A percentile compares a stretch with the other conserved stretches of the same genome.
These are phyloP conservation scores for Ashinkailepas kermadecensis DNA, from an alignment of 2,888 invertebrate genomes.

Conservation along the genomic window DNA sequence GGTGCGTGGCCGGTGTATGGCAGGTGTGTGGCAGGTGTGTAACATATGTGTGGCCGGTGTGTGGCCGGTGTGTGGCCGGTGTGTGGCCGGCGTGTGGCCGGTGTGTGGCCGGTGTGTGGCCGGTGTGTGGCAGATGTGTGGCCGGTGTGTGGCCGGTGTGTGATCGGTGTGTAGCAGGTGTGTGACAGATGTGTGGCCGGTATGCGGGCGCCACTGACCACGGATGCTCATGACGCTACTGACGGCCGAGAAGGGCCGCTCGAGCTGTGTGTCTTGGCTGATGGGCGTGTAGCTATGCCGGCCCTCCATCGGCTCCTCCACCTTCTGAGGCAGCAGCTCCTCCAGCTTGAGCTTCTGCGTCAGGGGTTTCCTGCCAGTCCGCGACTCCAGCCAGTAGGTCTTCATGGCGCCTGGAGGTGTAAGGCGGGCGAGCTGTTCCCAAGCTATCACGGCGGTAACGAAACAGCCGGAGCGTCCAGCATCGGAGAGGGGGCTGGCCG, in stretches of 20 bases:
- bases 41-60: neutral
- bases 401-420: conserved; percentile 62
- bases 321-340: neutral
- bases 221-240: neutral
- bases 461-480: no score
- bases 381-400: conserved; percentile 66
- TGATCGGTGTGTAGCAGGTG: neutral
- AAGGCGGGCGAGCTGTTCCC: no score
- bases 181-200: neutral
- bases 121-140: neutral
- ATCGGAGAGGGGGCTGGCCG: no score
- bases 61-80: neutral
- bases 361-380: conserved; percentile 28
- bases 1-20: neutral
- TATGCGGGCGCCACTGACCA: neutral
- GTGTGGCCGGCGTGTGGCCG: neutral
- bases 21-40: neutral
- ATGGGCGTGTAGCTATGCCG: conserved; percentile 7
- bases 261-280: neutral
- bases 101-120: no score
- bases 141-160: neutral
- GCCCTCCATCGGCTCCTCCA: neutral
- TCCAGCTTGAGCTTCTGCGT: conserved; percentile 24
- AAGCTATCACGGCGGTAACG: no score
- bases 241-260: neutral